Base-by-base conservation (phyloP, 2,888 invertebrate genomes). In the Arge pagana region DNA sequence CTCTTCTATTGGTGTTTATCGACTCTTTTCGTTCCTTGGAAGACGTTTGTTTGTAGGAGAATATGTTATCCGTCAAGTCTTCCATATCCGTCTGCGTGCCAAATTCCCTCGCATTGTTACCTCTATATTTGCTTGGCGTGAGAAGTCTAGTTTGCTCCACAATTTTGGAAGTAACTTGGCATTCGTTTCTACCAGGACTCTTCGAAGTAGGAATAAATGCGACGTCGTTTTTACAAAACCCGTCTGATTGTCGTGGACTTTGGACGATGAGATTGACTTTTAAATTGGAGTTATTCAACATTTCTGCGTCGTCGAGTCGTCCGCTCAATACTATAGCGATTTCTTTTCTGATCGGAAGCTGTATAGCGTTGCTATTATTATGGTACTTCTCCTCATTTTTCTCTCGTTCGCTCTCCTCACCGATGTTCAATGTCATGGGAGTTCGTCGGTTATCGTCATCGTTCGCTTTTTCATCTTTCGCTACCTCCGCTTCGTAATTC, bases 11-110 rank as follows among this genome's bases (percentile, higher is more conserved):
- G 2, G 85, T 88, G 52, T 72, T 71, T 11, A 62, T 59, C 24
- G 33, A 87, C 85, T 90, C 90, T 86, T 77, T 90, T 84, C 8
- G 87, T 85, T 52, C 89, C 80, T 72, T 83, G 83, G 68, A 83
- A 83, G 64, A 85, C 78, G 65, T 80, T 79, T 75, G 83, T 81
- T 71, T 82, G 4, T 56, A 48, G 8, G 50, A 53, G 3, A 48
- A 56, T 13, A 60, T 62, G 21, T 23, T 45, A 8, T 65, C 65
- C 4, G 52, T 79, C 49, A 80, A 78, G 58, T 79, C 80, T 59
- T 84, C 84, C 24, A 79, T 66, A 56, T 87, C 86, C 1, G 88
- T 88, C 77, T 88, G 88, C n/a, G 88, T 88, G 43, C 82, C 81
- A 45, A 81, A 86, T 65, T 88, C 87, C 65, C 83, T 82, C 50